Evolutionary conservation across 2,797 vertebrate genomes (phyloP).

Genomic region (Danio tinwini): DNA sequence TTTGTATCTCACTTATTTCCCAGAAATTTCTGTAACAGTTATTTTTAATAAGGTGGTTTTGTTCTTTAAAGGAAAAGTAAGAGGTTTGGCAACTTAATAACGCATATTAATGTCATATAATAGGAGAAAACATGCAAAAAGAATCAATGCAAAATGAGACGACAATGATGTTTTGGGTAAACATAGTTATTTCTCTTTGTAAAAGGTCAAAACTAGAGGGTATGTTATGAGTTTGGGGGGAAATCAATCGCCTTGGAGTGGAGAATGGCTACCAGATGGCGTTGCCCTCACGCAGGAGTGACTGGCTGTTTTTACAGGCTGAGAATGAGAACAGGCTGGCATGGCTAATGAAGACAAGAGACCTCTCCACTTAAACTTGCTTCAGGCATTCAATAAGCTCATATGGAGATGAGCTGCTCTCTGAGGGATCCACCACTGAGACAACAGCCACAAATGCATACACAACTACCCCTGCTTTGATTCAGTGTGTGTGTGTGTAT

Average conservation of each 20-base stretch:
- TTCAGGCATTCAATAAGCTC: conserved; percentile 50
- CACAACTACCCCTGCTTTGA: not conserved
- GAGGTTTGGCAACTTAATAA: conserved; percentile 45
- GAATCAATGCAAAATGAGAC: conserved; percentile 64
- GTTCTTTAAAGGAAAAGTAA: conserved; percentile 41
- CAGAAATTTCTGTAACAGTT: conserved; percentile 41
- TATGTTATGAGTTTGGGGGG: conserved; percentile 62
- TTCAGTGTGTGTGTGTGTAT: not conserved
- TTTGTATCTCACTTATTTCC: conserved; percentile 52
- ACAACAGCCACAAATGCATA: not conserved
- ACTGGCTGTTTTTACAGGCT: conserved; percentile 65
- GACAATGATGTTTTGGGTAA: conserved; percentile 66
- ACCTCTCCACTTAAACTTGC: conserved; percentile 64
- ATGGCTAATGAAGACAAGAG: conserved; percentile 72
- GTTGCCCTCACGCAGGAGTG: conserved; percentile 62
- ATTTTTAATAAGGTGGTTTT: conserved; percentile 18
- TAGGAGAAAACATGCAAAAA: conserved; percentile 36
- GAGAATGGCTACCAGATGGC: conserved; percentile 79
- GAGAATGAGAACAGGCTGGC: conserved; percentile 71
- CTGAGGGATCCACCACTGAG: not conserved
- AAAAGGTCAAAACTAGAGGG: conserved; percentile 67
- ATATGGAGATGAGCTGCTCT: conserved; percentile 25
- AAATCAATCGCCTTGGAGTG: conserved; percentile 64
- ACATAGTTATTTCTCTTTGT: conserved; percentile 63
- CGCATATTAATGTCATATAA: conserved; percentile 48